Base-by-base conservation (phyloP, 2,113 vertebrate genomes). In the Lophochroa leadbeateri region DNA sequence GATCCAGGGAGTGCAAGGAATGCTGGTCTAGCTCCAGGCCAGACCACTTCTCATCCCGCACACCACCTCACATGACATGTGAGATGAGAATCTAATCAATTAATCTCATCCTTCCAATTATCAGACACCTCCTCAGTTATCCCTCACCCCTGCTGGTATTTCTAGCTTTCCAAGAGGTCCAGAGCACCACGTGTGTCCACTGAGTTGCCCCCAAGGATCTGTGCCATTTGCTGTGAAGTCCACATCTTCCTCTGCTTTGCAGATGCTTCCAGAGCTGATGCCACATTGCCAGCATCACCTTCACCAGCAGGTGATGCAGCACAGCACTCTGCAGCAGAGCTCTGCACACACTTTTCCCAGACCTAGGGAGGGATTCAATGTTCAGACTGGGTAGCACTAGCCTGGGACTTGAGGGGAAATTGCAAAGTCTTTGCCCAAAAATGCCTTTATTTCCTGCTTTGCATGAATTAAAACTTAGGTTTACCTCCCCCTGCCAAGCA, bases 141-240 rank as follows among this genome's bases (percentile, higher is more conserved):
- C 46, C 43, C 37, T 58, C 17, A 57, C 7, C 57, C 63, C 67
- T 46, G 23, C 11, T 23, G 13, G 8, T 71, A 72, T n/a, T 60
- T 53, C 28, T 18, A 19, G 47, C 23, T 65, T 65, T 60, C 70
- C 64, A 72, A 4, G 52, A 39, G 20, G 6, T 77, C 44, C 37
- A 53, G 63, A 80, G 41, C 7, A 46, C 17, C 37, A 29, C 0
- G 0, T 2, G 2, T 23, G 19, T 60, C 39, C 49, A 14, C 3
- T 1, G 5, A 1, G 23, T 27, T 7, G 1, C 5, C 8, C n/a
- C 27, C 0, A 0, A 49, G 64, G 43, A 35, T 43, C 63, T 68
- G n/a, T 6, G 3, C 27, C 3, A 1, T 61, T 61, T 76, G 27
- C 41, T 61, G 44, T 39, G 46, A 67, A 19, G 25, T 20, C 13